Evolutionary conservation across 2,888 invertebrate genomes (phyloP).

Genomic region (Tetropium fuscum): DNA sequence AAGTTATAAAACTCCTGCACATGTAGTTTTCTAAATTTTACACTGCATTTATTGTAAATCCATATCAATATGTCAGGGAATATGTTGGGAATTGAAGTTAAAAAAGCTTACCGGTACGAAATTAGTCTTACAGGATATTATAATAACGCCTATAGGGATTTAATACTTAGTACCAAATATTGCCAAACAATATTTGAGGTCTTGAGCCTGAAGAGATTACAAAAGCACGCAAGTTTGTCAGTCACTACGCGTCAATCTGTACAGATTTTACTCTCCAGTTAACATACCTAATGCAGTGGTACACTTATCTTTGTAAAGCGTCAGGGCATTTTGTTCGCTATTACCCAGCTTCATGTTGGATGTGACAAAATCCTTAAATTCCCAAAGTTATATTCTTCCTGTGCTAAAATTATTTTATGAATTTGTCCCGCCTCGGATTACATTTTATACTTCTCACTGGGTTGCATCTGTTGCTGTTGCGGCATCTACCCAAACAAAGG

Average conservation of each 20-base stretch:
- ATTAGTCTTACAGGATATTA: too few species aligned
- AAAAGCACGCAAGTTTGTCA: constrained; percentile 1
- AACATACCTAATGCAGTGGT: constrained; percentile 23
- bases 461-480: constrained; percentile 8
- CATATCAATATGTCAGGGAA: too few species aligned
- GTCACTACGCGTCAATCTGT: constrained; percentile 20
- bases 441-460: constrained; percentile 17
- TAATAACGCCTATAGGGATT: too few species aligned
- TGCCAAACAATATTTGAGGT: too few species aligned
- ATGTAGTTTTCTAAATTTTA: too few species aligned
- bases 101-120: too few species aligned
- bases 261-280: constrained; percentile 30
- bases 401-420: constrained; percentile 25
- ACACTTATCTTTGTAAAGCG: background rate
- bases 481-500: background rate
- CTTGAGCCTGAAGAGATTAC: too few species aligned
- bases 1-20: too few species aligned
- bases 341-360: constrained; percentile 1
- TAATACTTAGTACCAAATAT: too few species aligned
- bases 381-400: constrained; percentile 8
- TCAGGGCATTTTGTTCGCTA: background rate
- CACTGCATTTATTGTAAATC: too few species aligned
- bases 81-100: too few species aligned
- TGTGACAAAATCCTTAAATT: constrained; percentile 10
- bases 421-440: constrained; percentile 4